Conservation (phyloP, 2,888 invertebrate genomes). For the Eupithecia subumbrata region DNA sequence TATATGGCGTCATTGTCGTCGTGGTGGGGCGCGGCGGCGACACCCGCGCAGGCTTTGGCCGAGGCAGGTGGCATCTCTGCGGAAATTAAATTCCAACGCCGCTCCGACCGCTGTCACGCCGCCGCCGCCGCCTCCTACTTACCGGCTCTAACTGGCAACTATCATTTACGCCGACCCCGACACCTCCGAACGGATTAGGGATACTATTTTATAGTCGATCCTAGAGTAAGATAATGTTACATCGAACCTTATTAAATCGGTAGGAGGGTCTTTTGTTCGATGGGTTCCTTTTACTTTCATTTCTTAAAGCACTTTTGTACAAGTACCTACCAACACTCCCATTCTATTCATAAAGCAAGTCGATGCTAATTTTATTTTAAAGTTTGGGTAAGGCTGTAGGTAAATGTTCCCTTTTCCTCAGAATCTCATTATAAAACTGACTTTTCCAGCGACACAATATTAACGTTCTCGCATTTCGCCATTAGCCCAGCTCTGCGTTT, state of each 20-base stretch:
- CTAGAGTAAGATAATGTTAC: not conserved
- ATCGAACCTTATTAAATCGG: not conserved
- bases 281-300: not conserved
- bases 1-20: not conserved
- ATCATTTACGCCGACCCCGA: not conserved
- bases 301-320: not conserved
- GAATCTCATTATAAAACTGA: not conserved
- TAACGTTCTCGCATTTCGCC: not conserved
- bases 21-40: not conserved
- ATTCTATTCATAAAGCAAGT: not conserved
- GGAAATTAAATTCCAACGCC: constrained; percentile 46
- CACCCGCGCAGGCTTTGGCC: not conserved
- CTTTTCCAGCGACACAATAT: not conserved
- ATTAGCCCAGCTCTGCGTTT: not conserved
- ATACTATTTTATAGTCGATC: not conserved
- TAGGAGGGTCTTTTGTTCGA: not conserved
- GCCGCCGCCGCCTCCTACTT: constrained; percentile 23
- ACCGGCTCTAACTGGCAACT: not conserved
- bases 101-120: constrained; percentile 43
- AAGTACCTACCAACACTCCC: not conserved
- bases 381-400: not conserved
- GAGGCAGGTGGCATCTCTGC: constrained; percentile 37
- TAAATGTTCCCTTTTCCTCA: not conserved
- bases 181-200: not conserved
- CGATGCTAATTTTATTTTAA: not conserved